phyloP scores from a whole-genome alignment of 2,113 vertebrate genomes.

The Oxyura jamaicensis region DNA sequence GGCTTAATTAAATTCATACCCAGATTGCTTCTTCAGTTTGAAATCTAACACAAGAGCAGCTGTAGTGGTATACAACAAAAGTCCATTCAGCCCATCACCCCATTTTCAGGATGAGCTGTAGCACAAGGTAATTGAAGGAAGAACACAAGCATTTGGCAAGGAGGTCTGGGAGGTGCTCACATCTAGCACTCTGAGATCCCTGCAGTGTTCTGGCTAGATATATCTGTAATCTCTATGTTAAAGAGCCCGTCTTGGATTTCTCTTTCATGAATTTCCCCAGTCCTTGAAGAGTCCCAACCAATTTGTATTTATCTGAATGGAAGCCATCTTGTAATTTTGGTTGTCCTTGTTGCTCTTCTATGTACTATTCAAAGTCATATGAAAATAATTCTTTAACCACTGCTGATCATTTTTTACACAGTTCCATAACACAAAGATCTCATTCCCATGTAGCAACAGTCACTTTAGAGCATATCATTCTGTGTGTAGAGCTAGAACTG shows the following conservation, averaged over 20 bases:
- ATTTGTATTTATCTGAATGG: neutral
- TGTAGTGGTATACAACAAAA: neutral
- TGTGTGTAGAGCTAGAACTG: neutral
- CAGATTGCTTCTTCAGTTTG: neutral
- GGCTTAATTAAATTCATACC: neutral
- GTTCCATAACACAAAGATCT: neutral
- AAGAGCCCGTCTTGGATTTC: neutral
- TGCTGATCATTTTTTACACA: neutral
- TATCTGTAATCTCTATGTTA: neutral
- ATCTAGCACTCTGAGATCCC: neutral
- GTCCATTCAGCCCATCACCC: neutral
- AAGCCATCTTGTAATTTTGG: neutral
- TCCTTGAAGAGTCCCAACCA: neutral
- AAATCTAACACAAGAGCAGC: neutral
- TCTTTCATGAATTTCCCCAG: neutral
- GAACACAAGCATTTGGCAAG: neutral
- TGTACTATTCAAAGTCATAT: neutral
- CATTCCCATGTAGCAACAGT: fast-evolving
- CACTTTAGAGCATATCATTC: neutral
- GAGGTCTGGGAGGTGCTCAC: neutral
- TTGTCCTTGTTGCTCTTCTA: neutral
- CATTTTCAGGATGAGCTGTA: neutral
- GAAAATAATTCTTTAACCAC: neutral
- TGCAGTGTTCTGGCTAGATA: neutral
- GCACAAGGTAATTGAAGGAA: neutral